Conservation (phyloP, 2,888 invertebrate genomes). For the Spatulosminthurus flaviceps region DNA sequence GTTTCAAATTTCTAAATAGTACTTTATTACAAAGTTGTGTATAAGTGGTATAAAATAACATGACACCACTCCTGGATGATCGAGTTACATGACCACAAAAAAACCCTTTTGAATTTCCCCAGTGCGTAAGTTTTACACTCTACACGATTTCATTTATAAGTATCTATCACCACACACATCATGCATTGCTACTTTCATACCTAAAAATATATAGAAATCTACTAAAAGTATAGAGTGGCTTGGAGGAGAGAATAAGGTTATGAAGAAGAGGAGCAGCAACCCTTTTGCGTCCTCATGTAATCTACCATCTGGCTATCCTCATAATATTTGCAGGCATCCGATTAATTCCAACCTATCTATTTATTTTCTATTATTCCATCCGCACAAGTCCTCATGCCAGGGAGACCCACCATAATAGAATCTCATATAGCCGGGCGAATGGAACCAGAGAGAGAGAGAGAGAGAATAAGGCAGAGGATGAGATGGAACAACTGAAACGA, state of each 20-base stretch:
- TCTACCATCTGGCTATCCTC: conserved; percentile 40
- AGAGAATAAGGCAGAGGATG: background rate
- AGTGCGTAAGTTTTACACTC: background rate
- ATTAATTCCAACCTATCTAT: conserved; percentile 40
- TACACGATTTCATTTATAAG: background rate
- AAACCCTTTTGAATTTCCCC: conserved; percentile 1
- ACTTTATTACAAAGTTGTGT: conserved; percentile 35
- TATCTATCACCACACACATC: too few species aligned
- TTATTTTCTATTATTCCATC: conserved; percentile 40
- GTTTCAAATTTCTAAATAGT: conserved; percentile 42
- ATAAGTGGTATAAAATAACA: conserved; percentile 36
- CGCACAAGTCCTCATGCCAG: background rate
- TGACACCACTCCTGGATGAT: conserved; percentile 44
- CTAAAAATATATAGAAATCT: too few species aligned
- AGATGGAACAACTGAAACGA: conserved; percentile 35
- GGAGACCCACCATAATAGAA: too few species aligned
- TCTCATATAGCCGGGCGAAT: too few species aligned
- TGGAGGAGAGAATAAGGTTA: too few species aligned
- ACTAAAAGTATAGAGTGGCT: too few species aligned
- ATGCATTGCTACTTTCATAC: too few species aligned
- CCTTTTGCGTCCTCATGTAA: conserved; percentile 28
- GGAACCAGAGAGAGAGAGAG: background rate
- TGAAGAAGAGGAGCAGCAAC: background rate
- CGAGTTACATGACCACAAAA: conserved; percentile 38
- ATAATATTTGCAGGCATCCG: conserved; percentile 37